Percentiles rank a stretch among this genome's conserved stretches.
phyloP scores from a whole-genome alignment of 2,113 vertebrate species.

The Psettodes erumei region DNA sequence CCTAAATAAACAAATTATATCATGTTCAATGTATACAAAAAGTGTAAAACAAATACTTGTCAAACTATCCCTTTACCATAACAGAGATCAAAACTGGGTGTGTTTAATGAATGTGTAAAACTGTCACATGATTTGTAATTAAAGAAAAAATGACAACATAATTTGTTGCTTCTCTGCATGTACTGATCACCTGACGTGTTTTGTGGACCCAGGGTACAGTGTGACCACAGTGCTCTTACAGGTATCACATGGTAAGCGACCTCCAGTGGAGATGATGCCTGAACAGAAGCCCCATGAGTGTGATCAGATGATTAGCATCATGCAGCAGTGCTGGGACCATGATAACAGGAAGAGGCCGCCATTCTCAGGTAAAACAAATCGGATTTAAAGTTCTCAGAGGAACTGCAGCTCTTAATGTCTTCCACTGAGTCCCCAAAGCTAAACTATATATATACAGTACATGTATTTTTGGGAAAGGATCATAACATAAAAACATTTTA shows the following conservation, averaged over 20 bases:
- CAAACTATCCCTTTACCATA: too few species aligned
- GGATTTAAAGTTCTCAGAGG: background rate
- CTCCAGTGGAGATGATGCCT: conserved; percentile 79
- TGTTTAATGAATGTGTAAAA: background rate
- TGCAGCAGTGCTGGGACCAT: conserved; percentile 89
- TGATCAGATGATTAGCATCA: conserved; percentile 85
- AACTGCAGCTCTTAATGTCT: background rate
- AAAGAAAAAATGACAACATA: background rate
- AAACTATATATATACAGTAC: too few species aligned
- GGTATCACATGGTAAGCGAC: conserved; percentile 85
- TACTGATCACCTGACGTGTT: conserved; percentile 8
- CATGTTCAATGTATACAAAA: background rate
- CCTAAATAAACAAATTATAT: background rate
- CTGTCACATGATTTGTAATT: background rate
- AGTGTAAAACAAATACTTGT: background rate
- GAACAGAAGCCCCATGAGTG: conserved; percentile 83
- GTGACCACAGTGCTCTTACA: conserved; percentile 85
- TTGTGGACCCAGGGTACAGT: conserved; percentile 79
- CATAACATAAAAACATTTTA: background rate
- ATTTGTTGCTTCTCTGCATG: background rate
- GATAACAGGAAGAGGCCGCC: conserved; percentile 81
- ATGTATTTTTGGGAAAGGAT: background rate
- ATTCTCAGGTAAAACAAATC: conserved; percentile 73
- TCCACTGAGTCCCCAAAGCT: background rate
- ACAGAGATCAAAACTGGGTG: too few species aligned